Evolutionary conservation across 2,888 invertebrate species (phyloP).

Genomic region (Pollenia angustigena): DNA sequence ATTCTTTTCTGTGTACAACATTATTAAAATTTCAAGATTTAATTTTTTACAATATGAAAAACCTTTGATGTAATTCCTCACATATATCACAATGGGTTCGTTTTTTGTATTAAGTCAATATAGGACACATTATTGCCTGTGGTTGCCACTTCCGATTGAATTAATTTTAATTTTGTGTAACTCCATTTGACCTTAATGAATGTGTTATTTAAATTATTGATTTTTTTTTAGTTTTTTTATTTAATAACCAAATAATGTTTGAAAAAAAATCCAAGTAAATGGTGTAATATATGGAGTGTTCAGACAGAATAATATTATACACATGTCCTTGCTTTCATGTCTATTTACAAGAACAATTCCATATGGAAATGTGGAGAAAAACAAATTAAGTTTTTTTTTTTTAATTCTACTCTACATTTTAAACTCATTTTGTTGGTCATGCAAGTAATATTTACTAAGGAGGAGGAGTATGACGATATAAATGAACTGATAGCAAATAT

Average conservation of each 20-base stretch:
- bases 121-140: no score
- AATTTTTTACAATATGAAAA: no score
- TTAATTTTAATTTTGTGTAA: no score
- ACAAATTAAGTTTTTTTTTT: slow-evolving; percentile 15
- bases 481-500: slow-evolving; percentile 43
- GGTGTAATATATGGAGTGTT: slow-evolving; percentile 2
- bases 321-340: slow-evolving; percentile 25
- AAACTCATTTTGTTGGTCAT: slow-evolving; percentile 24
- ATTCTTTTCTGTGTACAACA: no score
- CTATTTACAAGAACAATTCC: not conserved
- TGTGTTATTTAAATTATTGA: not conserved
- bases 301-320: not conserved
- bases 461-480: slow-evolving; percentile 5
- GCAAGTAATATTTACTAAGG: slow-evolving; percentile 32
- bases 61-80: no score
- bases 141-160: no score
- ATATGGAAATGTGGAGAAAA: slow-evolving; percentile 25
- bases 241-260: not conserved
- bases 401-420: not conserved
- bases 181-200: no score
- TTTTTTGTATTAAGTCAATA: no score
- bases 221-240: not conserved
- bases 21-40: no score
- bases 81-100: no score
- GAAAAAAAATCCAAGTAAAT: not conserved